A percentile compares a stretch with the other conserved stretches of the same genome.
phyloP scores from a whole-genome alignment of 2,888 invertebrate species.

The Cremastinae sp. region DNA sequence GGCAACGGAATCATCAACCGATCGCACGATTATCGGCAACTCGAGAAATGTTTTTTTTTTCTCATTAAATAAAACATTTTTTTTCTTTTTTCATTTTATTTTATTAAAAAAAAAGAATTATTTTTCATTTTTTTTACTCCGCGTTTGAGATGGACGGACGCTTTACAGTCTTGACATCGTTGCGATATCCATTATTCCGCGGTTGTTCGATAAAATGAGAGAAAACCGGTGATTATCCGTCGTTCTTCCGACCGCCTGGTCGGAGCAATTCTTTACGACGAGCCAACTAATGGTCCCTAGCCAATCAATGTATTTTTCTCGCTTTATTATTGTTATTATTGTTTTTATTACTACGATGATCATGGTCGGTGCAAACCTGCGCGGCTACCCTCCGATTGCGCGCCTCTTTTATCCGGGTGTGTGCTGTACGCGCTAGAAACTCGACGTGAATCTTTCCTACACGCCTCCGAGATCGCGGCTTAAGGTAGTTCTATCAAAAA shows the following conservation, averaged over 20 bases:
- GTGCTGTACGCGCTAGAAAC: constrained; percentile 30
- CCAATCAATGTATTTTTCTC: constrained; percentile 2
- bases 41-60: not conserved
- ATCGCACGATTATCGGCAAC: constrained; percentile 1
- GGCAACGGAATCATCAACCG: constrained; percentile 11
- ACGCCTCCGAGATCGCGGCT: constrained; percentile 34
- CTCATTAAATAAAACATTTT: too few species aligned
- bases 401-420: constrained; percentile 1
- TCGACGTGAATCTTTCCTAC: constrained; percentile 29
- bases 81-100: too few species aligned
- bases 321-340: constrained; percentile 2
- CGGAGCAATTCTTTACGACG: constrained; percentile 1
- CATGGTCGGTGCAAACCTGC: not conserved
- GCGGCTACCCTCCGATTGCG: not conserved
- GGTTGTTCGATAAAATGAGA: not conserved
- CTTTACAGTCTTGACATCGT: not conserved
- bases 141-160: not conserved
- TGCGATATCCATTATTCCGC: not conserved
- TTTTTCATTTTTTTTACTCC: too few species aligned
- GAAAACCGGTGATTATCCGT: not conserved
- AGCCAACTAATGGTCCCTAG: not conserved
- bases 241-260: not conserved
- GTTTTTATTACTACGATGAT: too few species aligned
- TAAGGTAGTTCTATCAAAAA: too few species aligned
- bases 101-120: too few species aligned